Base-by-base conservation (phyloP, 64 coral and sea anemone species). In the Exaiptasia diaphana region DNA sequence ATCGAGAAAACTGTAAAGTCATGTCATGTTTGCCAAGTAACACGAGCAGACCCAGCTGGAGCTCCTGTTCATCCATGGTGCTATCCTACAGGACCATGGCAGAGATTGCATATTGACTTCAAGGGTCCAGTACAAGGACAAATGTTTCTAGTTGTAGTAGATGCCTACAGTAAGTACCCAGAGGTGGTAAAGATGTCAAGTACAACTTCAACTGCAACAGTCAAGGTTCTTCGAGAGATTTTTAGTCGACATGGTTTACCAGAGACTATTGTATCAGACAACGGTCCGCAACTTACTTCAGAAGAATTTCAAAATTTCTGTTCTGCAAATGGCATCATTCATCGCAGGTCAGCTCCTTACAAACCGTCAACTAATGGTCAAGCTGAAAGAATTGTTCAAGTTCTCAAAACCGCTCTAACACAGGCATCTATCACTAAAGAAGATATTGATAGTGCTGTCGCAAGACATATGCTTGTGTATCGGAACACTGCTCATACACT, bases 351-450 rank as follows among this genome's bases (percentile, higher is more conserved):
- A n/a, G 75, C 75, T 41, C 12, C 67, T 15, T 88, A 80, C 29
- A 79, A 73, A 0, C 76, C 49, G 0, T 79, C 76, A 33, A 73
- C 86, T 38, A 88, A 88, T 61, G 86, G 76, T 14, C 38, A 80
- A 27, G 64, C 53, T 45, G 86, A 88, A 80, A 53, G 64, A 32
- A 68, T 80, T 41, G 75, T 88, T 14, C 86, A 88, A 70, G 54
- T 80, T 18, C 42, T 74, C 4, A 88, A 88, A 41, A 42, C 76
- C 22, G 61, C 50, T 32, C 61, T 54, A 43, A 50, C 13, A 41
- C 40, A 86, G 67, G 52, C 83, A 65, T 42, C 39, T 35, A 35
- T 86, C 62, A 80, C 85, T 59, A 40, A 59, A 46, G 29, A 59
- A 2, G 46, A 78, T 87, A 50, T 87, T 28, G 17, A 42, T 40